phyloP scores from a whole-genome alignment of 1,140 invertebrate genomes.

The Drosophila persimilis region DNA sequence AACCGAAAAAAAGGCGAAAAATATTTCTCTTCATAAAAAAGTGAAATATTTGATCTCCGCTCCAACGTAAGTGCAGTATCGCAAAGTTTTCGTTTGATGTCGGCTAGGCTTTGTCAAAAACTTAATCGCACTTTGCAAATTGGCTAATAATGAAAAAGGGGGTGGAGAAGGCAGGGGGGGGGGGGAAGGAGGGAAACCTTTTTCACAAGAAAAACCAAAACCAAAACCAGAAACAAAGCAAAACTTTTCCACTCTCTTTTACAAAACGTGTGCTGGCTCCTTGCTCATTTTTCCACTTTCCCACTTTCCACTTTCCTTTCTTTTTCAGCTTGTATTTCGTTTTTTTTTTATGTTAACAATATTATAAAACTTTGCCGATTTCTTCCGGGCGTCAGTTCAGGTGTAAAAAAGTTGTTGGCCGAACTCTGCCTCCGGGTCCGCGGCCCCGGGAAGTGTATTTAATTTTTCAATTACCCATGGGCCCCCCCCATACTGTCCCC shows the following conservation, averaged over 20 bases:
- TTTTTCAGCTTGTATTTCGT: too few species aligned
- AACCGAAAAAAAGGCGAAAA: background rate
- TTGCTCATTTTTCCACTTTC: background rate
- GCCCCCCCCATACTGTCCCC: too few species aligned
- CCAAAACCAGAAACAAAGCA: conserved; percentile 60
- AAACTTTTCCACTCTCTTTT: conserved; percentile 66
- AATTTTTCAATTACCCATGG: conserved; percentile 57
- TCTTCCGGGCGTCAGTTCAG: conserved; percentile 56
- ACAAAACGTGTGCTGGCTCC: conserved; percentile 1
- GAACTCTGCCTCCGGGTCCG: conserved; percentile 40
- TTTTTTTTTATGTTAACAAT: conserved; percentile 67
- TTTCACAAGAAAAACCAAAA: conserved; percentile 34
- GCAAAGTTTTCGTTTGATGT: conserved; percentile 40
- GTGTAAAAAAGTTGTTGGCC: conserved; percentile 69
- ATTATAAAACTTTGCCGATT: conserved; percentile 73
- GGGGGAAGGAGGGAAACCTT: conserved; percentile 40
- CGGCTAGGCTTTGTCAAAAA: conserved; percentile 58
- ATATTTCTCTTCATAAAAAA: background rate
- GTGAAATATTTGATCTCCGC: background rate
- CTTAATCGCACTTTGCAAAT: conserved; percentile 75
- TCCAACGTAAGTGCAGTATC: background rate
- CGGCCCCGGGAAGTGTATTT: conserved; percentile 41
- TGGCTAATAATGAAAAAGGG: conserved; percentile 66
- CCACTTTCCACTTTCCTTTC: too few species aligned
- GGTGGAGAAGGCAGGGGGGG: background rate